Base-by-base conservation (phyloP, 2,797 vertebrate genomes). In the Lithobates pipiens region DNA sequence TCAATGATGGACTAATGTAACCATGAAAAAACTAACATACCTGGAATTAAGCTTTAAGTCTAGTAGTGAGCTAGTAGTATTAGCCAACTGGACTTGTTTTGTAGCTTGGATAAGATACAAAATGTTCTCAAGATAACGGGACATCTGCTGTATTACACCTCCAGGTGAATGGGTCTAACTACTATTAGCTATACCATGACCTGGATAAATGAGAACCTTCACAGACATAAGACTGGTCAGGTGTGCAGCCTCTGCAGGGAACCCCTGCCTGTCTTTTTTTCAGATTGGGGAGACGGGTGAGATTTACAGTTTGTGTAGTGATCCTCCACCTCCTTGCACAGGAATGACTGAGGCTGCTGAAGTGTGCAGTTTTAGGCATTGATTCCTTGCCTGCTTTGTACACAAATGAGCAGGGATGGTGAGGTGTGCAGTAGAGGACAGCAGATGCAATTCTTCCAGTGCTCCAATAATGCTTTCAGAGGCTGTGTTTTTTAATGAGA, bases 401-500 rank as follows among this genome's bases (percentile, higher is more conserved):
- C 68, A 72, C 68, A 72, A 67, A 79, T 69, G 63, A 79, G 77
- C 29, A 63, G 61, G 76, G 76, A 50, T 68, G 77, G 71, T 67
- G 84, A 75, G 72, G 77, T 80, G 77, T 85, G 57, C 84, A 76
- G 84, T 57, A 71, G 77, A 76, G 84, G 72, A 69, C 84, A 76
- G 72, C 77, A 68, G 39, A 85, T 67, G 61, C 77, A 80, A 44
- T 74, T 80, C 39, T 80, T 80, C 39, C 42, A 74, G 27, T 39
- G 70, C 77, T 73, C 70, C 76, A 80, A 67, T 75, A 80, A 80
- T 80, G 69, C 61, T 68, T 80, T 85, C 83, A 79, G 29, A 68
- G 77, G 70, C 61, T 76, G n/a, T 57, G 77, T 44, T 75, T 85
- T 61, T 80, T 85, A 85, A 85, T 80, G 84, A 85, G 83, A 70